Base-by-base conservation (phyloP, 2,797 vertebrate species). In the Siniperca scherzeri region DNA sequence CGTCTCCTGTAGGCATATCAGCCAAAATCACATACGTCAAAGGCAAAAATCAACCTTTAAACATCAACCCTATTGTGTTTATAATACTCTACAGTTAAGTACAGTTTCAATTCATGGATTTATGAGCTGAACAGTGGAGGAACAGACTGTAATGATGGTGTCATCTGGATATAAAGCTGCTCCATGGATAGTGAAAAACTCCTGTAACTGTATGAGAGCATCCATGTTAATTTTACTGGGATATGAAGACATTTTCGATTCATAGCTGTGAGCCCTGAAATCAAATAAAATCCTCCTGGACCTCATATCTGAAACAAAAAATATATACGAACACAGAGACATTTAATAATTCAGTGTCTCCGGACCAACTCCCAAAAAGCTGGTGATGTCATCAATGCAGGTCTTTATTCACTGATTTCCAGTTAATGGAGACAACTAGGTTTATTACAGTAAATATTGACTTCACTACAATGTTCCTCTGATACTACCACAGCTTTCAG, bases 1-100 rank as follows among this genome's bases (percentile, higher is more conserved):
- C 0, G 98, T 97, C 83, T 99, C 99, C 99, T 99, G 89, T 5
- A 0, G 4, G 66, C n/a, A 90, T 11, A 48, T 57, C 38, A 87
- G 81, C 52, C 81, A 40, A 10, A 85, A 76, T 30, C 53, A 70
- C 27, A 66, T 0, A 55, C 10, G 1, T 40, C 12, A 67, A 25
- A 69, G 10, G 10, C 14, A 78, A 74, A 27, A 21, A 30, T n/a
- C 13, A n/a, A 40, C 22, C 16, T 60, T 70, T 36, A 52, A 52
- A 64, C 6, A 2, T 50, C 57, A 50, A 5, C 46, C 6, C 13
- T 19, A 1, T 1, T 56, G 33, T 71, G 21, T 42, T 60, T 46
- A 55, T 33, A 21, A 68, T 3, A 48, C 0, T 21, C 1, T 11
- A 7, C 56, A 70, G 27, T 27, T 53, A 13, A 27, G 16, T 4